Evolutionary conservation across 1,140 invertebrate species (phyloP).

Genomic region (Drosophila ficusphila): DNA sequence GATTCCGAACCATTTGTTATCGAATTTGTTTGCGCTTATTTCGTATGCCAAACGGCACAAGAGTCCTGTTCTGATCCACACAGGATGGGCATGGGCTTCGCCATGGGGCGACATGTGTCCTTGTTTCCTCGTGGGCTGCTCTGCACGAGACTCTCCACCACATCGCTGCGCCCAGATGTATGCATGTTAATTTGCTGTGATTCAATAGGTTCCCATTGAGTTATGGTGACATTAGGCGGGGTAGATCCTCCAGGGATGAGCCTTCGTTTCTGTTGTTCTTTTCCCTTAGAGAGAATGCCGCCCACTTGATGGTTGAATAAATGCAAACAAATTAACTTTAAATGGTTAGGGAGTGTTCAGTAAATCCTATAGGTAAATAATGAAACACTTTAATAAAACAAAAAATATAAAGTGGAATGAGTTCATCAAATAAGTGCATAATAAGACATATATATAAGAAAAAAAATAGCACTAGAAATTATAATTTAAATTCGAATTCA

Average conservation of each 20-base stretch:
- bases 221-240: constrained; percentile 72
- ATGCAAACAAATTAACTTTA: constrained; percentile 39
- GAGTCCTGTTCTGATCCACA: constrained; percentile 30
- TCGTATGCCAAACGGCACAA: constrained; percentile 62
- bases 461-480: too few species aligned
- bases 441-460: too few species aligned
- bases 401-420: background rate
- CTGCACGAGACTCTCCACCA: constrained; percentile 19
- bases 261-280: constrained; percentile 17
- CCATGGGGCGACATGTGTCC: constrained; percentile 55
- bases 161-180: constrained; percentile 30
- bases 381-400: background rate
- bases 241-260: constrained; percentile 30
- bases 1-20: constrained; percentile 80
- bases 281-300: background rate
- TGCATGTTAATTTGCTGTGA: constrained; percentile 82
- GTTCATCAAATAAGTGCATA: too few species aligned
- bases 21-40: constrained; percentile 78
- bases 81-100: constrained; percentile 5
- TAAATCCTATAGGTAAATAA: too few species aligned
- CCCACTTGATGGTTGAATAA: constrained; percentile 25
- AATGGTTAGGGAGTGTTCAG: constrained; percentile 11
- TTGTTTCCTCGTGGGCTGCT: constrained; percentile 41
- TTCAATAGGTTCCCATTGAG: constrained; percentile 79
- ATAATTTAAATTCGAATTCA: too few species aligned